Conservation (phyloP, 2,888 invertebrate species). For the Cheiracanthium punctorium region DNA sequence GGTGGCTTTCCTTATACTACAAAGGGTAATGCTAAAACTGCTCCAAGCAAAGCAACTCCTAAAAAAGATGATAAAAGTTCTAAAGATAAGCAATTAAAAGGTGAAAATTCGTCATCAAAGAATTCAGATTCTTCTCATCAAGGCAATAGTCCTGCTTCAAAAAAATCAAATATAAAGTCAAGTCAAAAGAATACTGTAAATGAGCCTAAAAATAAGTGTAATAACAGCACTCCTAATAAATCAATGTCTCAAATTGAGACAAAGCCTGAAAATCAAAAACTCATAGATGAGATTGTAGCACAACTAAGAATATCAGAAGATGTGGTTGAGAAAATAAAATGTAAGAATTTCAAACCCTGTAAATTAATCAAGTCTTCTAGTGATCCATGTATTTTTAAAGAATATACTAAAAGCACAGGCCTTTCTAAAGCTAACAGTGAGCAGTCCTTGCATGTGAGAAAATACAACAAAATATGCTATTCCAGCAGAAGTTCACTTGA, state of each 20-base stretch:
- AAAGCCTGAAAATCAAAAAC: not conserved
- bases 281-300: not conserved
- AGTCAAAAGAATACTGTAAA: not conserved
- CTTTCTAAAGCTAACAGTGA: slow-evolving; percentile 46
- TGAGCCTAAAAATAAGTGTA: not conserved
- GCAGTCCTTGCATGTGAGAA: slow-evolving; percentile 28
- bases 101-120: not conserved
- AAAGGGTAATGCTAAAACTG: slow-evolving; percentile 26
- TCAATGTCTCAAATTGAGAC: not conserved
- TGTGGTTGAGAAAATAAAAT: not conserved
- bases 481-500: slow-evolving; percentile 33
- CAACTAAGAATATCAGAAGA: not conserved
- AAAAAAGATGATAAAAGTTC: slow-evolving; percentile 10
- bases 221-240: not conserved
- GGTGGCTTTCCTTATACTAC: slow-evolving; percentile 61
- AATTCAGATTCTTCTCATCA: not conserved
- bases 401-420: not conserved
- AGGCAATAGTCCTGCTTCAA: not conserved
- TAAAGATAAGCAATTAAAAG: not conserved
- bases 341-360: not conserved
- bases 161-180: not conserved
- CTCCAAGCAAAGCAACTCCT: slow-evolving; percentile 26
- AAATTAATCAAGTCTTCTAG: slow-evolving; percentile 26
- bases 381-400: slow-evolving; percentile 19
- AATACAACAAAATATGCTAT: slow-evolving; percentile 24